Evolutionary conservation across 2,113 vertebrate genomes (phyloP).

Genomic region (Syngnathus typhle): DNA sequence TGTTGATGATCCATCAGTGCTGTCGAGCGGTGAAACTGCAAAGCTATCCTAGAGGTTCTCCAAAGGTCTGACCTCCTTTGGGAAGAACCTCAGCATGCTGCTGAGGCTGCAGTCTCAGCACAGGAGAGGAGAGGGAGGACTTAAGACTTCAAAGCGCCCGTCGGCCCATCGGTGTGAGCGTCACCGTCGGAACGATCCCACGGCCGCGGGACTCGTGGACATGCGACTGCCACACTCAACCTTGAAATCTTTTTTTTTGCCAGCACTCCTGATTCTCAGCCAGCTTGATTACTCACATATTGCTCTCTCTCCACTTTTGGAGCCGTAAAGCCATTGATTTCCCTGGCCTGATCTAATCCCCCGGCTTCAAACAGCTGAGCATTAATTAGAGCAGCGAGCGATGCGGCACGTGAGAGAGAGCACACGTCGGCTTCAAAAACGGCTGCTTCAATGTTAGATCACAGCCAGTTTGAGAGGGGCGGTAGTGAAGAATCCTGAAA

Average conservation of each 20-base stretch:
- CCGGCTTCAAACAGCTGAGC: constrained; percentile 48
- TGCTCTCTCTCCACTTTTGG: constrained; percentile 21
- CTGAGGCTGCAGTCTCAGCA: constrained; percentile 32
- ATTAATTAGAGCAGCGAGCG: constrained; percentile 61
- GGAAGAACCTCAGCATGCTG: constrained; percentile 21
- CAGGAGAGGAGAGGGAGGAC: neutral
- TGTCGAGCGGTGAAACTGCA: constrained; percentile 11
- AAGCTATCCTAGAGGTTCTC: neutral
- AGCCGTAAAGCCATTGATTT: constrained; percentile 59
- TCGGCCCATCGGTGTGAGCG: constrained; percentile 42
- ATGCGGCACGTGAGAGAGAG: constrained; percentile 26
- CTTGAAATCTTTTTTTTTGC: constrained; percentile 17
- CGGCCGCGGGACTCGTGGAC: constrained; percentile 14
- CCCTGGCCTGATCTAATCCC: constrained; percentile 60
- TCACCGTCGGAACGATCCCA: constrained; percentile 52
- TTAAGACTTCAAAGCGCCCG: constrained; percentile 26
- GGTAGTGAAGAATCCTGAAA: constrained; percentile 16
- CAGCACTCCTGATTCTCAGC: constrained; percentile 16
- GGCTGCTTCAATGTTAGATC: constrained; percentile 42
- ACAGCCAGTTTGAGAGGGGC: constrained; percentile 1
- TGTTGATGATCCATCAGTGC: neutral
- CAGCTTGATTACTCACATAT: constrained; percentile 44
- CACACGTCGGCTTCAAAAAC: constrained; percentile 32
- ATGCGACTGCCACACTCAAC: constrained; percentile 16
- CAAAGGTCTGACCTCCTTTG: neutral